A percentile compares a stretch with the other conserved stretches of the same genome.
phyloP scores from a whole-genome alignment of 1,140 invertebrate species.

The Dryas iulia region DNA sequence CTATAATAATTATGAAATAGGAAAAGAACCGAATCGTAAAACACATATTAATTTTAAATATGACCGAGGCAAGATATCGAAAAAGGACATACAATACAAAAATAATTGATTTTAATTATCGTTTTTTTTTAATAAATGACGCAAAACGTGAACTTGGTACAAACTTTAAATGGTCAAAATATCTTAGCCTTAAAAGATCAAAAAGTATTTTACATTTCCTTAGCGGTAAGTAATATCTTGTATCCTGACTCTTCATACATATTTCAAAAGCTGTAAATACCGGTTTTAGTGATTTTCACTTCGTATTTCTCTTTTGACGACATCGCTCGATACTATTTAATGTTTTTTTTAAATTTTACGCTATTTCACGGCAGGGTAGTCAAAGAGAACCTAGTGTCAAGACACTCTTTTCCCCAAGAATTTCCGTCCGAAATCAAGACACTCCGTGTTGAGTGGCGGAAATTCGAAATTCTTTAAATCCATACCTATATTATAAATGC shows the following conservation, averaged over 20 bases:
- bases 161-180: conserved; percentile 1
- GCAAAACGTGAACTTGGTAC: background rate
- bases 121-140: background rate
- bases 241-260: background rate
- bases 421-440: too few species aligned
- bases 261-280: too few species aligned
- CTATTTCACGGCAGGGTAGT: too few species aligned
- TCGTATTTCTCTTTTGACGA: too few species aligned
- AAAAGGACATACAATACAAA: background rate
- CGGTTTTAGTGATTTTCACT: too few species aligned
- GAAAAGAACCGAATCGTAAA: background rate
- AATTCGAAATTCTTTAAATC: too few species aligned
- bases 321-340: too few species aligned
- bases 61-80: background rate
- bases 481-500: too few species aligned
- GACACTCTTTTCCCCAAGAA: too few species aligned
- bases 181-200: background rate
- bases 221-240: background rate
- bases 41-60: background rate
- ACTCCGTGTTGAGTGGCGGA: too few species aligned
- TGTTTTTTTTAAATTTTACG: too few species aligned
- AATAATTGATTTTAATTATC: background rate
- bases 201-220: background rate
- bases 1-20: background rate
- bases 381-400: too few species aligned